These are phyloP conservation scores for Vidua macroura DNA, from an alignment of 2,113 vertebrate species.

Conservation along the genomic window DNA sequence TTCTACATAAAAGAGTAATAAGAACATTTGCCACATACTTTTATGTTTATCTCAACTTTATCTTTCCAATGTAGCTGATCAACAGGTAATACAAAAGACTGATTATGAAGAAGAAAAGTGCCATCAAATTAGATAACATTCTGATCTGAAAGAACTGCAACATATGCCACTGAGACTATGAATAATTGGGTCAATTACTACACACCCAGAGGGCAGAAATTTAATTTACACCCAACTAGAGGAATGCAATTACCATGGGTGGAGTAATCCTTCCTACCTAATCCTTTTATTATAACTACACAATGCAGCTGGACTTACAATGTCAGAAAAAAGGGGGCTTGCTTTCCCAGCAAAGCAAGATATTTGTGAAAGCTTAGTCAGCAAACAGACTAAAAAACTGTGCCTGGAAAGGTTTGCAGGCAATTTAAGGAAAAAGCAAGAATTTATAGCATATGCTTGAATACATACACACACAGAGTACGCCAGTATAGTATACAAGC, in stretches of 20 bases:
- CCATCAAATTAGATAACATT: conserved; percentile 28
- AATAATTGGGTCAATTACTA: conserved; percentile 33
- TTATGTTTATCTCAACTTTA: neutral
- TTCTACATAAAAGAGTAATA: neutral
- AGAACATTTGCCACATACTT: neutral
- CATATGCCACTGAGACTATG: neutral
- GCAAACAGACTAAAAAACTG: conserved; percentile 2
- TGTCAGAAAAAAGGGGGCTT: neutral
- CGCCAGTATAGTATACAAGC: neutral
- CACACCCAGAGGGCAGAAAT: conserved; percentile 14
- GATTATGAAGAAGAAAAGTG: neutral
- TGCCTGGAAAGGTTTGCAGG: neutral
- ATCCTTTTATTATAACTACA: conserved; percentile 50
- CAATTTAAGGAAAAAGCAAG: neutral
- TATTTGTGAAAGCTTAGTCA: neutral
- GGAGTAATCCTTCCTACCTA: conserved; percentile 53
- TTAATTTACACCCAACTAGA: conserved; percentile 29
- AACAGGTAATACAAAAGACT: neutral
- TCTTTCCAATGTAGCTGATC: neutral
- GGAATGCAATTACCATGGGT: conserved; percentile 45
- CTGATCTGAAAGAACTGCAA: conserved; percentile 4
- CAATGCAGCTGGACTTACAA: neutral
- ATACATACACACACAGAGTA: neutral
- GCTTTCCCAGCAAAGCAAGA: neutral
- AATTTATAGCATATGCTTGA: neutral